These are phyloP conservation scores for Linurgus olivaceus DNA, from an alignment of 2,797 vertebrate species.

Conservation along the genomic window DNA sequence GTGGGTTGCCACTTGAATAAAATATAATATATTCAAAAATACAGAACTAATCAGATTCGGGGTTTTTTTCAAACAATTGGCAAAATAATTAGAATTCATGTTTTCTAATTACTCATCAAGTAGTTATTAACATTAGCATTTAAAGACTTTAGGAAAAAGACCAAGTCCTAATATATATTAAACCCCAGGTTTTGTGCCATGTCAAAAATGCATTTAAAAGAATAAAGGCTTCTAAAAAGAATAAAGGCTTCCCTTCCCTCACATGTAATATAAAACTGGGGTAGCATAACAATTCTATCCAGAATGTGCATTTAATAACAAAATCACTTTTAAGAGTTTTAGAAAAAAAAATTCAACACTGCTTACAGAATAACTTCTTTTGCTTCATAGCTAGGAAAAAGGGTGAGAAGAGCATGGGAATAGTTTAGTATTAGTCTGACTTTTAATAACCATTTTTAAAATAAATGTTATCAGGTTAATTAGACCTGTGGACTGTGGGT, in stretches of 20 bases:
- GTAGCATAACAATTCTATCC: background rate
- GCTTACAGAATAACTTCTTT: background rate
- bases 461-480: background rate
- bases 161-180: accelerated
- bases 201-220: background rate
- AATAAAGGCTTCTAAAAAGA: background rate
- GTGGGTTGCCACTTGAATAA: background rate
- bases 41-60: background rate
- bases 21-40: background rate
- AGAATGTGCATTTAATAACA: background rate
- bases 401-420: background rate
- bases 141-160: background rate
- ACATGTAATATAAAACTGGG: background rate
- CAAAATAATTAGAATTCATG: background rate
- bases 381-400: background rate
- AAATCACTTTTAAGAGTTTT: background rate
- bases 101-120: background rate
- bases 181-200: background rate
- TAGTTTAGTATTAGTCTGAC: background rate
- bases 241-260: background rate
- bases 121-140: background rate
- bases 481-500: background rate
- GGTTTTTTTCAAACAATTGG: accelerated
- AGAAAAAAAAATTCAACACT: background rate
- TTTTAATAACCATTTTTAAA: background rate